phyloP scores from a whole-genome alignment of 2,797 vertebrate genomes.

The Tympanoctomys barrerae region DNA sequence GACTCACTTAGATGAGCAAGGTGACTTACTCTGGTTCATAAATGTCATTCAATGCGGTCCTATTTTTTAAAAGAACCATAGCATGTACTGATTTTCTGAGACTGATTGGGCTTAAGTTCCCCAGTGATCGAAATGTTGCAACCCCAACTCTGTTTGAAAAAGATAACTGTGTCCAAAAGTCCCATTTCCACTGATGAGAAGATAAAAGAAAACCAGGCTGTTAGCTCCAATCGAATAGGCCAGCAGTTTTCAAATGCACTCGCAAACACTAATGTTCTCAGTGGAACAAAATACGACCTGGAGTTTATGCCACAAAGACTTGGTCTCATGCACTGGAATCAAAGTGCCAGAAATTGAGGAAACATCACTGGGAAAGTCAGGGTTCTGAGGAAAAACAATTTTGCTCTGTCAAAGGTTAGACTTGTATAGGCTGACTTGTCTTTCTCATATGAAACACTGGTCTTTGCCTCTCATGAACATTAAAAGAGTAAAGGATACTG shows the following conservation, averaged over 20 bases:
- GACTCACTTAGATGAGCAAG: background rate
- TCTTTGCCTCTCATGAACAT: background rate
- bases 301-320: background rate
- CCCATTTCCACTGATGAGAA: background rate
- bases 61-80: background rate
- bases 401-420: constrained; percentile 36
- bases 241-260: background rate
- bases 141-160: constrained; percentile 41
- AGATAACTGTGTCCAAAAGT: constrained; percentile 51
- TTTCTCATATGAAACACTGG: background rate
- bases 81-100: background rate
- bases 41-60: background rate
- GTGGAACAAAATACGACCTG: background rate
- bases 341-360: background rate
- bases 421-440: background rate
- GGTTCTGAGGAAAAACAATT: background rate
- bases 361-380: background rate
- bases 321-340: background rate
- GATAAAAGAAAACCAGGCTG: background rate
- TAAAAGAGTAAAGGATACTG: background rate
- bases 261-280: background rate
- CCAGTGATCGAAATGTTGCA: background rate
- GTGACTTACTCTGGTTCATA: background rate
- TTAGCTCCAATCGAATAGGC: background rate
- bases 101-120: background rate